Evolutionary conservation across 2,888 invertebrate species (phyloP), one percentile per base, ranked within the genome.

Genomic region (Entomobrya proxima): DNA sequence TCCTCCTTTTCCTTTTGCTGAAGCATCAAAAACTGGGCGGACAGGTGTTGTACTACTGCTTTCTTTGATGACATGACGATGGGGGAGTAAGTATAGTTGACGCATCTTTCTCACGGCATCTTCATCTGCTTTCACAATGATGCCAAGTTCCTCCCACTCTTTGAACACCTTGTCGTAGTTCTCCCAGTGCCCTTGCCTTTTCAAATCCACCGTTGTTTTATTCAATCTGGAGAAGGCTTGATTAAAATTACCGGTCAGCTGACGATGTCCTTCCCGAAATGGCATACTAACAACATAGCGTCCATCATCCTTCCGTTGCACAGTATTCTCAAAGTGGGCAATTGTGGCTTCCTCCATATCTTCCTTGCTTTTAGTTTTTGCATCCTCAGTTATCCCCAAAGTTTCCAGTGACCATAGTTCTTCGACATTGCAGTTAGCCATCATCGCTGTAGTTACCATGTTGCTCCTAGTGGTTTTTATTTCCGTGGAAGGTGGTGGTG

Each of bases 21-120:
- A 88, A 0, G 89, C 89, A 64, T 90, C 89, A 84, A 89, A 90
- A 0, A 89, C 89, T 44, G 90, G 89, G 0, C 89, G 64, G 0
- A 89, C 58, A 4, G 50, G 64, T 1, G 86, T 90, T 0, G 89
- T 89, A 0, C 15, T 11, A 32, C 77, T 80, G n/a, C 21, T 50
- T 0, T 24, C 58, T 35, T 89, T 89, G 5, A 90, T 9, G 27
- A 90, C 88, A 18, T 61, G 82, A 0, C 87, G 74, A 52, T 89
- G 89, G 24, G 89, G 88, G 2, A 89, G 21, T 6, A 89, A 58
- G 61, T 87, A 82, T 13, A 72, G 44, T 7, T 72, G 35, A 11
- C 18, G 32, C 3, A 74, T 50, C 7, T 85, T 24, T 77, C 90
- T 87, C 11, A 83, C 52, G 0, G 67, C 52, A 2, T 24, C 44